Base-by-base conservation (phyloP, 1,140 invertebrate genomes). In the Drosophila setifemur region DNA sequence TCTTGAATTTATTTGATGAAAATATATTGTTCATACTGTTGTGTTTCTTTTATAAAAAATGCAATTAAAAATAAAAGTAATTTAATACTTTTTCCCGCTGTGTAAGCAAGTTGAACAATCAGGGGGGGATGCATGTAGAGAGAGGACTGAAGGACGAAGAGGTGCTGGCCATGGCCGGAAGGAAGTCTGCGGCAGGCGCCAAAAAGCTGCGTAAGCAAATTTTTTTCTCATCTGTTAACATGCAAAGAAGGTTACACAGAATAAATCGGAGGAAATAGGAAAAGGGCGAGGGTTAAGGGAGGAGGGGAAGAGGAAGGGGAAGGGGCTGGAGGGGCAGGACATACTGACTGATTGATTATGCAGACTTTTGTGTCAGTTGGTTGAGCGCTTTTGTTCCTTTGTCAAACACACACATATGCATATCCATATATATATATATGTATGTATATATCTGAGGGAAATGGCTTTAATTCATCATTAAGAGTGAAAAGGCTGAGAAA, bases 311-410 rank as follows among this genome's bases (percentile, higher is more conserved):
- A 9, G 18, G 12, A 6, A 16, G 26, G 35, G 43, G 12, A 19
- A 11, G 8, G 18, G 23, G 25, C 16, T 18, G 29, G 26, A 14
- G 8, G 9, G 25, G 18, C 23, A 12, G 6, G 31, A 57, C 53
- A 45, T 19, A 28, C 47, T 66, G 52, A 63, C 81, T 86, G 82
- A 86, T 86, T 86, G 81, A 86, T 86, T 86, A 87, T 86, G 81
- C 81, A 76, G 81, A 86, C 75, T 87, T 81, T 81, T 81, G 81
- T 87, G 82, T 86, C 82, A 76, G 72, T 81, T 81, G 67, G 66
- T 52, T 71, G 55, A 71, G 69, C 70, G 52, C 61, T 55, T 74
- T 73, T 73, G 70, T 87, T 86, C 48, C 64, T 64, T 72, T 54
- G 28, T 73, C 69, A 55, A 53, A 49, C 48, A 54, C 28, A 40